Evolutionary conservation across 2,797 vertebrate species (phyloP).

Genomic region (Okamejei kenojei): DNA sequence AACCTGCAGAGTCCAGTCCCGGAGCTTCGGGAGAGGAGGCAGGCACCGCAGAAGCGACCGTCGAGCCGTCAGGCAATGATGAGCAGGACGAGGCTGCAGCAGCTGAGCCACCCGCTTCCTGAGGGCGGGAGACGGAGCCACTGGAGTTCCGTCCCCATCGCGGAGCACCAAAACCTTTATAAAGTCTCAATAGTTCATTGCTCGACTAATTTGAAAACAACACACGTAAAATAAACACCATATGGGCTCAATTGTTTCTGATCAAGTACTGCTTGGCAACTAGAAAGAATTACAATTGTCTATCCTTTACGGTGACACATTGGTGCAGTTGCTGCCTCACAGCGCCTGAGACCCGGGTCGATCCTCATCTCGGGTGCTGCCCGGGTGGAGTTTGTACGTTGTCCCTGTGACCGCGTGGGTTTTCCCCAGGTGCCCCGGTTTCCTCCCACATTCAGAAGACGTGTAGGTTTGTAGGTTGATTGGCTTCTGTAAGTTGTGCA

Average conservation of each 20-base stretch:
- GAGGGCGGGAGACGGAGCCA: background rate
- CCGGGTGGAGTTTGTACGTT: no score
- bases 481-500: no score
- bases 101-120: background rate
- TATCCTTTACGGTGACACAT: background rate
- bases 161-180: background rate
- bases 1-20: conserved; percentile 5
- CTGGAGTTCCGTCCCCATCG: background rate
- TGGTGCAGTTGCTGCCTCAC: no score
- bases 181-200: background rate
- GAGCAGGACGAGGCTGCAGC: background rate
- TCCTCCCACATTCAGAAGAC: no score
- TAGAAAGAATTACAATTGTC: background rate
- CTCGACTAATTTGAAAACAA: background rate
- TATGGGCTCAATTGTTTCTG: no score
- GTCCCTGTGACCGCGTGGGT: no score
- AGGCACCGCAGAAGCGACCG: background rate
- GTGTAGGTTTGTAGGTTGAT: no score
- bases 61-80: background rate
- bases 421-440: no score
- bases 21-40: background rate
- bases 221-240: no score
- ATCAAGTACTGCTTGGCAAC: no score
- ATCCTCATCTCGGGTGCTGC: no score
- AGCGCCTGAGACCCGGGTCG: no score